Percentiles rank a stretch among this genome's conserved stretches.
Conservation (phyloP, 2,888 invertebrate species). For the Atrina japonica region DNA sequence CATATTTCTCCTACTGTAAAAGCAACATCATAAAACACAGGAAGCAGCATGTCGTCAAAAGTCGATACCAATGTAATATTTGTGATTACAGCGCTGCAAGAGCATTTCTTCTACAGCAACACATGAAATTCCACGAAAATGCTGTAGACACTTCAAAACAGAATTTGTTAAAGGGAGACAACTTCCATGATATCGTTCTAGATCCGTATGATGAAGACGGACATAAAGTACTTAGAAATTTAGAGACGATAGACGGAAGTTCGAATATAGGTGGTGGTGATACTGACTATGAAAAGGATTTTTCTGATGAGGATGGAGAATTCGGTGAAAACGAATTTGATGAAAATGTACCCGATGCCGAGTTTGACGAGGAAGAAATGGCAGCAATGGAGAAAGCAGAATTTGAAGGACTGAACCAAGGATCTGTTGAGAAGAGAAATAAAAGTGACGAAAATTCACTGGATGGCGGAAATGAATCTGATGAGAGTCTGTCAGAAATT, state of each 20-base stretch:
- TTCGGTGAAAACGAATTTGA: conserved; percentile 43
- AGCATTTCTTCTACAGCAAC: conserved; percentile 63
- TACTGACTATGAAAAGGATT: conserved; percentile 30
- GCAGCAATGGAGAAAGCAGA: conserved; percentile 36
- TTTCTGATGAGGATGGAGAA: conserved; percentile 44
- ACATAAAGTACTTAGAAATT: conserved; percentile 46
- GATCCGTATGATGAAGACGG: conserved; percentile 61
- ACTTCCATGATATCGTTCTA: conserved; percentile 59
- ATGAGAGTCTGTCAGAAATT: conserved; percentile 45
- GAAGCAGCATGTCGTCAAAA: conserved; percentile 64
- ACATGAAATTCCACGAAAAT: conserved; percentile 64
- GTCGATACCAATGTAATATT: conserved; percentile 63
- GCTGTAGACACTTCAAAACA: conserved; percentile 22
- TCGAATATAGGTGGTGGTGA: neutral
- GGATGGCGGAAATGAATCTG: conserved; percentile 31
- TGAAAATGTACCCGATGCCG: conserved; percentile 43
- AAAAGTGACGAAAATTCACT: neutral
- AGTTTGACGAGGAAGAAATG: conserved; percentile 58
- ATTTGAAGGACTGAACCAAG: conserved; percentile 28
- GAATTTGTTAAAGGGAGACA: conserved; percentile 44
- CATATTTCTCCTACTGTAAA: conserved; percentile 65
- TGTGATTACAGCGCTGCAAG: conserved; percentile 70
- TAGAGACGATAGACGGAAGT: conserved; percentile 13
- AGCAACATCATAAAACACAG: conserved; percentile 69
- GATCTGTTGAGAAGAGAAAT: neutral